These are phyloP conservation scores for Toxostoma redivivum DNA, from an alignment of 2,113 vertebrate genomes.

Conservation along the genomic window DNA sequence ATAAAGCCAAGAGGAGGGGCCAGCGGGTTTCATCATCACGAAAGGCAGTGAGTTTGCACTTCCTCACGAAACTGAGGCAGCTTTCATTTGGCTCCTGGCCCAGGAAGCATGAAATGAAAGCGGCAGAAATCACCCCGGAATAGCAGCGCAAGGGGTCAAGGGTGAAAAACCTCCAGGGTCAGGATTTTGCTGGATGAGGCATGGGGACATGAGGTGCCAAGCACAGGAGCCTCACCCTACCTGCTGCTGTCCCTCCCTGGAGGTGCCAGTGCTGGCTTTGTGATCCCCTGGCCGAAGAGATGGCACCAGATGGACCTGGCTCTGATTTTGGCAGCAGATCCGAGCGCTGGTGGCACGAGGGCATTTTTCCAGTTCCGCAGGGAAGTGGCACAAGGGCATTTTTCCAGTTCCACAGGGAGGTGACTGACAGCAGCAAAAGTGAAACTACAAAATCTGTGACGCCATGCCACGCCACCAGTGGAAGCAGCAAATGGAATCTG, in stretches of 20 bases:
- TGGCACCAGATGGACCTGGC: background rate
- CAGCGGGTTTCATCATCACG: background rate
- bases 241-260: background rate
- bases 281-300: background rate
- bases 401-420: background rate
- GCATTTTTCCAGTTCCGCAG: background rate
- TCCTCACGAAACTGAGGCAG: background rate
- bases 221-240: background rate
- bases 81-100: constrained; percentile 14
- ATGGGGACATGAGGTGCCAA: background rate
- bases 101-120: background rate
- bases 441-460: background rate
- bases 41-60: background rate
- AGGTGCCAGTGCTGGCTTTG: background rate
- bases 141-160: accelerated
- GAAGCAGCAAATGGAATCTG: background rate
- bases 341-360: accelerated
- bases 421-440: background rate
- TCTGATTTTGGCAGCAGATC: background rate
- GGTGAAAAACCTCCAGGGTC: background rate
- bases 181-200: background rate
- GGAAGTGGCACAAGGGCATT: background rate
- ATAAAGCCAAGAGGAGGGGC: constrained; percentile 41
- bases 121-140: accelerated
- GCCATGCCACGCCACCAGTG: background rate